Evolutionary conservation across 1,140 invertebrate species (phyloP), one percentile per base, ranked within the genome.

Genomic region (Eriocheir sinensis): DNA sequence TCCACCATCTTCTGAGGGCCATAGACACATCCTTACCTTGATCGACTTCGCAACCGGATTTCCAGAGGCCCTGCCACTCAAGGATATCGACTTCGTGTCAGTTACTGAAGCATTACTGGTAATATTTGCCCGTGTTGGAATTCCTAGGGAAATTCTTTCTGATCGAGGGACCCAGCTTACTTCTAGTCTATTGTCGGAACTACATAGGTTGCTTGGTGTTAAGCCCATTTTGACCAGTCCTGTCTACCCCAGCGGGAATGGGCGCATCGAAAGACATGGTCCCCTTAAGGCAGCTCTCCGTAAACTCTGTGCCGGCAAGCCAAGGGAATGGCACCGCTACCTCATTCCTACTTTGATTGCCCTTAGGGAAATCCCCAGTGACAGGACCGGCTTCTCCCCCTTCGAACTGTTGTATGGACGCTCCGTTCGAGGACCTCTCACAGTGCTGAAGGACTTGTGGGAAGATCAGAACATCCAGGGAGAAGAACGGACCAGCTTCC

Each of bases 121-220:
- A 15, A 32, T 90, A 34, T n/a, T 53, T 32, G n/a, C 3, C 3
- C 27, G 89, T 3, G 32, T 90, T n/a, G 40, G 48, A 1, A 90
- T 48, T 48, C 48, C 21, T 4, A 8, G 32, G 30, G 27, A 90
- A n/a, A 53, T 90, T 9, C 21, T 60, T 30, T n/a, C 21, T 17
- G 89, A 60, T 21, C 38, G 21, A 60, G 89, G 89, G n/a, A 90
- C 41, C 9, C 89, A 90, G 32, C 53, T 90, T 53, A 60, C 89
- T 0, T 90, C 44, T 21, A 12, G n/a, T 4, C 21, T 41, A 27
- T 53, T 90, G 32, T n/a, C 53, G 17, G 53, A 60, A 60, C 53
- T 60, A 21, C 21, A 60, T 60, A 60, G 15, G 53, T 60, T 21
- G 53, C 53, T 60, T 3, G 53, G 17, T 9, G 53, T 60, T 21